These are phyloP conservation scores for Chymomyza procnemis DNA, from an alignment of 2,888 invertebrate genomes.

Conservation along the genomic window DNA sequence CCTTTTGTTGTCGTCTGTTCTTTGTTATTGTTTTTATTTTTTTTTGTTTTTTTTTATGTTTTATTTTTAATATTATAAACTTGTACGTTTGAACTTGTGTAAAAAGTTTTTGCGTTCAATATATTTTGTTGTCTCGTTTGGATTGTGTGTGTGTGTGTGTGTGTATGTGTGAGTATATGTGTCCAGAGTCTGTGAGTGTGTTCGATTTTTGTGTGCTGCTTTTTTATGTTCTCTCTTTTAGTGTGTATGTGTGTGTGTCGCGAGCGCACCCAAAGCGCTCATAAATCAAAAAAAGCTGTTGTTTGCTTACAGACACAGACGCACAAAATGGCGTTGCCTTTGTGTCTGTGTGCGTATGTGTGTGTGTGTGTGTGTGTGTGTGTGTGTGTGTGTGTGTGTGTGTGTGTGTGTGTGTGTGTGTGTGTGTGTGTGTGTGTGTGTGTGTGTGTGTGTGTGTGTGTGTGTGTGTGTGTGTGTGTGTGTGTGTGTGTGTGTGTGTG, in stretches of 20 bases:
- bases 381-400: slow-evolving; percentile 61
- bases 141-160: not conserved
- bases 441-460: not conserved
- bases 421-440: slow-evolving; percentile 51
- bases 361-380: slow-evolving; percentile 58
- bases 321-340: not conserved
- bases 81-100: slow-evolving; percentile 3
- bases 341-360: slow-evolving; percentile 29
- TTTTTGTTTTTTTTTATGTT: too few species aligned
- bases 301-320: slow-evolving; percentile 57
- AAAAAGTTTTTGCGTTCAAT: slow-evolving; percentile 55
- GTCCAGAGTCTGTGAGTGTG: not conserved
- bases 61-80: slow-evolving; percentile 4
- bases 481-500: slow-evolving; percentile 3
- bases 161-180: not conserved
- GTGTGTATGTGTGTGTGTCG: slow-evolving; percentile 22
- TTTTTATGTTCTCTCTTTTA: slow-evolving; percentile 16
- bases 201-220: slow-evolving; percentile 12
- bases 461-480: slow-evolving; percentile 4
- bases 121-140: slow-evolving; percentile 41
- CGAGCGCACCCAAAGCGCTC: slow-evolving; percentile 63
- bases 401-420: slow-evolving; percentile 59
- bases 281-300: slow-evolving; percentile 70
- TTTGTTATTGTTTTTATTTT: slow-evolving; percentile 3
- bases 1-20: not conserved